Evolutionary conservation across 2,888 invertebrate genomes (phyloP).

Genomic region (Sinotaia quadrata): DNA sequence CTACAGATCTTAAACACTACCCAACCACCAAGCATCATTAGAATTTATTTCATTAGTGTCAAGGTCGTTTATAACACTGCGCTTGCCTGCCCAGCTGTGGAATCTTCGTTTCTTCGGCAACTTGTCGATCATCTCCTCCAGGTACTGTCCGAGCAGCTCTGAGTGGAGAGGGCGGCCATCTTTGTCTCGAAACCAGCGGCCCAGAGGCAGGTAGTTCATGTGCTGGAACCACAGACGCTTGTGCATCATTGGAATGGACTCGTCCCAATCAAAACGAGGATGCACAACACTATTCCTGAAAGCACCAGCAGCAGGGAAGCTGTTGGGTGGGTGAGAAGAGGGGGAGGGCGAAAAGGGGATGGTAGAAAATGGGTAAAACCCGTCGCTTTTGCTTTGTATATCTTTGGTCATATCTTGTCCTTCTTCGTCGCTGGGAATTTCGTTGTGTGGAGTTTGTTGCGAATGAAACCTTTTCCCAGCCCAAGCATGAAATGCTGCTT

Average conservation of each 20-base stretch:
- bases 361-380: not conserved
- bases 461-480: slow-evolving; percentile 3
- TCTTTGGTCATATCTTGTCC: too few species aligned
- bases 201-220: not conserved
- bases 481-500: slow-evolving; percentile 6
- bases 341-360: not conserved
- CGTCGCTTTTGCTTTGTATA: too few species aligned
- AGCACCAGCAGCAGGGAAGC: not conserved
- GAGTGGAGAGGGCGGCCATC: not conserved
- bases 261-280: too few species aligned
- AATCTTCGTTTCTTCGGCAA: slow-evolving; percentile 2
- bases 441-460: too few species aligned
- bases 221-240: slow-evolving; percentile 13
- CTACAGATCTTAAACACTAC: too few species aligned
- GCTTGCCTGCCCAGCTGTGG: slow-evolving; percentile 19
- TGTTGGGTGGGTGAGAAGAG: not conserved
- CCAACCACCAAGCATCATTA: too few species aligned
- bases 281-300: too few species aligned
- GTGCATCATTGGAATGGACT: not conserved
- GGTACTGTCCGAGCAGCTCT: slow-evolving; percentile 6
- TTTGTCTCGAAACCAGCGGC: slow-evolving; percentile 5
- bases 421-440: too few species aligned
- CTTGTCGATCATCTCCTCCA: not conserved
- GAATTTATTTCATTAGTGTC: too few species aligned
- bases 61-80: not conserved